These are phyloP conservation scores for Neotragus moschatus DNA, from an alignment of 2,113 vertebrate species.

Conservation along the genomic window DNA sequence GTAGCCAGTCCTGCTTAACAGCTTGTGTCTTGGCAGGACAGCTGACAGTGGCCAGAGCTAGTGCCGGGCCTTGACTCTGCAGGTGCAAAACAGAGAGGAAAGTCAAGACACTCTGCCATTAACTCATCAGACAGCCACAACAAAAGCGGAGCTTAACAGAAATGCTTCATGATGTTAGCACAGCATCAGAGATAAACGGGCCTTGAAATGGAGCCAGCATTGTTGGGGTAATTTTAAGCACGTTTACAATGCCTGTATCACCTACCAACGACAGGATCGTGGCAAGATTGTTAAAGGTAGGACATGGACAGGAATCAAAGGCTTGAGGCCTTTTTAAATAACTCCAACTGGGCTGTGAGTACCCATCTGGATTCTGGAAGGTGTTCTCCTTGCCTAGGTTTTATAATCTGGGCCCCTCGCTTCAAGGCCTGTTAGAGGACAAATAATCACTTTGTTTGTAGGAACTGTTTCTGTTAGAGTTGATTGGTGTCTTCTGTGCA, in stretches of 20 bases:
- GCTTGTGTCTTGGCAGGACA: background rate
- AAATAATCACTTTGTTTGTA: conserved; percentile 1
- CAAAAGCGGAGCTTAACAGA: background rate
- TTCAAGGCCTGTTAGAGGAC: background rate
- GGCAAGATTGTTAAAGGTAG: background rate
- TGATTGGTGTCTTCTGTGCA: background rate
- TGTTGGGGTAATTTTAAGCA: background rate
- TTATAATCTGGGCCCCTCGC: background rate
- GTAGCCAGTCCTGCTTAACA: background rate
- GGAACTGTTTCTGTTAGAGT: background rate
- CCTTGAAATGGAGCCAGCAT: background rate
- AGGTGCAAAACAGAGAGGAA: background rate
- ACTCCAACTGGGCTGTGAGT: background rate
- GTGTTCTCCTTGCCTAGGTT: background rate
- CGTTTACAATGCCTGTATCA: background rate
- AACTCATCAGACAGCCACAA: background rate
- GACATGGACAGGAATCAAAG: background rate
- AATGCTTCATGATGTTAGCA: background rate
- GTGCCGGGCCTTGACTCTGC: background rate
- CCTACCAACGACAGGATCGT: background rate
- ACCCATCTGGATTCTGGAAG: background rate
- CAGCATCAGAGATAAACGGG: background rate
- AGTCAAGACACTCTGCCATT: background rate
- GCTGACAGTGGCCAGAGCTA: background rate
- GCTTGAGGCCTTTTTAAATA: background rate